Conservation (phyloP, 2,113 vertebrate genomes). For the Symphodus melops region DNA sequence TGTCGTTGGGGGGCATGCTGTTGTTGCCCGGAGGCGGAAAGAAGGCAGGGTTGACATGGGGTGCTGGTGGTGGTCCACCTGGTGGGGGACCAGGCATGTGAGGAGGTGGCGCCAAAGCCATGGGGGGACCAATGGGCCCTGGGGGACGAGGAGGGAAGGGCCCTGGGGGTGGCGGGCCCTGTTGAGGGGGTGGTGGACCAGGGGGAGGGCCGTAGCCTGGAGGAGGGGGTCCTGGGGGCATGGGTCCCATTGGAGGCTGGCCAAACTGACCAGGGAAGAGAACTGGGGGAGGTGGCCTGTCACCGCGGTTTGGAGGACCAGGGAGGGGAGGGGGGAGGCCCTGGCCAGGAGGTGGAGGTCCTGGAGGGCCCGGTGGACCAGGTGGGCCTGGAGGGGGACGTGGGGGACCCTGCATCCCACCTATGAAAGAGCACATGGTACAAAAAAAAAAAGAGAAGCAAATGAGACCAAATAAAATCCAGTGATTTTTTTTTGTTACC, state of each 20-base stretch:
- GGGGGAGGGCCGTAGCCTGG: conserved; percentile 96
- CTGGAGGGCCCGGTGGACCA: conserved; percentile 94
- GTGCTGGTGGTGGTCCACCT: conserved; percentile 96
- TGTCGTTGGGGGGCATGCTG: conserved; percentile 93
- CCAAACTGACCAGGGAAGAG: conserved; percentile 98
- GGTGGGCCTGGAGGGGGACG: conserved; percentile 95
- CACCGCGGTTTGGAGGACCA: conserved; percentile 95
- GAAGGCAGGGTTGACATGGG: conserved; percentile 98
- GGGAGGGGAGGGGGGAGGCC: conserved; percentile 92
- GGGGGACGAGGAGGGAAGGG: conserved; percentile 95
- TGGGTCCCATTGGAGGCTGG: conserved; percentile 93
- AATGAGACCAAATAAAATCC: neutral
- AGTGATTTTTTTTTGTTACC: no score
- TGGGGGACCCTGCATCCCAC: conserved; percentile 93
- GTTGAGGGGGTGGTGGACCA: conserved; percentile 94
- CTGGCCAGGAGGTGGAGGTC: conserved; percentile 96
- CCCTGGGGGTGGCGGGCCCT: conserved; percentile 94
- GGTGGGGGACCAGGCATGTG: conserved; percentile 97
- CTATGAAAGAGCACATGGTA: conserved; percentile 70
- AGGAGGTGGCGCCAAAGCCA: conserved; percentile 95
- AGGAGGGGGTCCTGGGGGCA: conserved; percentile 96
- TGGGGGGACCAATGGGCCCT: conserved; percentile 93
- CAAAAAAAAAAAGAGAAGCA: neutral
- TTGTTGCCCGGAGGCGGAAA: conserved; percentile 97
- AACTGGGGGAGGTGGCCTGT: conserved; percentile 96